phyloP scores from a whole-genome alignment of 1,140 invertebrate genomes.

The Zaprionus davidi region DNA sequence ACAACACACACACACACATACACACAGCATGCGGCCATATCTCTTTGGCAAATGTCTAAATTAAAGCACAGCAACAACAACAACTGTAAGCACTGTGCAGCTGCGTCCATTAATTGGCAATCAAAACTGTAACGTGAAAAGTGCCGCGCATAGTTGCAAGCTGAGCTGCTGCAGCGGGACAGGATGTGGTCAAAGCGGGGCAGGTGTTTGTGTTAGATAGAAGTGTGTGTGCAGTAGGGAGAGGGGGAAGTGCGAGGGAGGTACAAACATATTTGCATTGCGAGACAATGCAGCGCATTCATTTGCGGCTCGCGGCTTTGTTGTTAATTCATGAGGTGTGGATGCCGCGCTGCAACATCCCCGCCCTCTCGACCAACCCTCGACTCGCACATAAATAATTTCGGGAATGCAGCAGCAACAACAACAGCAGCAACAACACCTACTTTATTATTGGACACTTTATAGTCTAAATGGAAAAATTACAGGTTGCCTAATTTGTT shows the following conservation, averaged over 20 bases:
- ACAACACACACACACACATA: not conserved
- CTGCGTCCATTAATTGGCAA: constrained; percentile 72
- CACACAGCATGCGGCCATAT: constrained; percentile 68
- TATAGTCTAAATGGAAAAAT: constrained; percentile 79
- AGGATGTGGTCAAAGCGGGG: constrained; percentile 40
- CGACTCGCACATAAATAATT: constrained; percentile 55
- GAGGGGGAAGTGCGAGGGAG: not conserved
- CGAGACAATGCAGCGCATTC: constrained; percentile 67
- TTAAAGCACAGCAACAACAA: constrained; percentile 55
- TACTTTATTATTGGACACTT: constrained; percentile 82
- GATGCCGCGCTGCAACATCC: constrained; percentile 19
- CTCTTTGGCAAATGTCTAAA: constrained; percentile 70
- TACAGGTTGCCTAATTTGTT: constrained; percentile 83
- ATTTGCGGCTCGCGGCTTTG: constrained; percentile 62
- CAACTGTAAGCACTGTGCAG: constrained; percentile 24
- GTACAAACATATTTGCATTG: constrained; percentile 34
- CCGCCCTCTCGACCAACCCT: not conserved
- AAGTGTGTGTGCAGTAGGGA: not conserved
- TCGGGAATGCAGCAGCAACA: constrained; percentile 25
- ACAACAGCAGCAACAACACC: constrained; percentile 53
- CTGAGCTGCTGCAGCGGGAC: constrained; percentile 6
- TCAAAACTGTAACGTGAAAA: constrained; percentile 61
- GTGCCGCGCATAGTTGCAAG: constrained; percentile 22
- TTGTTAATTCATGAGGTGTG: constrained; percentile 81
- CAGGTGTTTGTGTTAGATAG: constrained; percentile 62